A percentile compares a stretch with the other conserved stretches of the same genome.
These are phyloP conservation scores for Xiphophorus birchmanni DNA, from an alignment of 2,797 vertebrate species.

Conservation along the genomic window DNA sequence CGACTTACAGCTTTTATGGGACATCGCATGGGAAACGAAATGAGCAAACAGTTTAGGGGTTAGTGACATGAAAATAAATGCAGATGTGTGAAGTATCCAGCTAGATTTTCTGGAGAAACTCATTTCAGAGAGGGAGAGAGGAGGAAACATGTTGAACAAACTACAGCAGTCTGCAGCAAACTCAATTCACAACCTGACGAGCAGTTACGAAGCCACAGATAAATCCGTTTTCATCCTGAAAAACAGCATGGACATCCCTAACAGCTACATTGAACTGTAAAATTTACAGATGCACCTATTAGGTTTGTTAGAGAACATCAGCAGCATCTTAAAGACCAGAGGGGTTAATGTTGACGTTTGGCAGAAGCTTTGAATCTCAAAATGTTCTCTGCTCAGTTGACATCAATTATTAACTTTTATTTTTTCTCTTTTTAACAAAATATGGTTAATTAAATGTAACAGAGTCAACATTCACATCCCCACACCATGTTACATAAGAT, in stretches of 20 bases:
- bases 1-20: neutral
- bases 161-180: constrained; percentile 40
- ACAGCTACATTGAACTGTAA: neutral
- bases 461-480: neutral
- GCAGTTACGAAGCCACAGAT: constrained; percentile 57
- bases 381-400: neutral
- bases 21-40: constrained; percentile 5
- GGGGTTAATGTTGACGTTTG: neutral
- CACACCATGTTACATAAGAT: neutral
- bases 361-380: neutral
- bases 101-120: constrained; percentile 11
- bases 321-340: neutral
- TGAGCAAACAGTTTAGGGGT: constrained; percentile 20
- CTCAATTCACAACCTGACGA: constrained; percentile 55
- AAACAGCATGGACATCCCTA: constrained; percentile 55
- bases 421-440: neutral
- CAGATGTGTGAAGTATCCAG: constrained; percentile 3
- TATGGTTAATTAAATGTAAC: neutral
- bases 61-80: constrained; percentile 13
- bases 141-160: constrained; percentile 25
- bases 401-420: neutral
- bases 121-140: neutral
- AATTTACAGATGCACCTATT: no score
- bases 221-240: constrained; percentile 52
- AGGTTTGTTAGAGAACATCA: neutral